Percentiles rank a stretch among this genome's conserved stretches.
phyloP scores from a whole-genome alignment of 2,113 vertebrate genomes.

The Neotragus moschatus region DNA sequence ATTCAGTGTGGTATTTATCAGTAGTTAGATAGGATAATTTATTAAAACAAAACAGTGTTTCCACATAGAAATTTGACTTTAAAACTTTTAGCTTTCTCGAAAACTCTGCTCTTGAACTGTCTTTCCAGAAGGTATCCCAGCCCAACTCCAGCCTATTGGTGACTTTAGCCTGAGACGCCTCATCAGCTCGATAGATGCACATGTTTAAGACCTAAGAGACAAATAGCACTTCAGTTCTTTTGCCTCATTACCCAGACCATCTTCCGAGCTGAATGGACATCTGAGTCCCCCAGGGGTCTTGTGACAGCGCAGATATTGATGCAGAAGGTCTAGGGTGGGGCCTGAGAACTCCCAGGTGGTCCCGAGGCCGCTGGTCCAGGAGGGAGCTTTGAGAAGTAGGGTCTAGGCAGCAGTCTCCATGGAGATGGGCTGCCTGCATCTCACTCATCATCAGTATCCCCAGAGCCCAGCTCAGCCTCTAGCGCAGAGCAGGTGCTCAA shows the following conservation, averaged over 20 bases:
- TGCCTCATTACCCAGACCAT: not conserved
- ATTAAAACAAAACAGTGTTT: not conserved
- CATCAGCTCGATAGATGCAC: not conserved
- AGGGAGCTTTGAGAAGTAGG: not conserved
- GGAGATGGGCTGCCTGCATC: not conserved
- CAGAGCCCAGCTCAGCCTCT: not conserved
- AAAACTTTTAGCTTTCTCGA: not conserved
- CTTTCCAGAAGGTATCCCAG: not conserved
- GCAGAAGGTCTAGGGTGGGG: too few species aligned
- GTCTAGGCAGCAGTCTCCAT: not conserved
- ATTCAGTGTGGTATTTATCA: not conserved
- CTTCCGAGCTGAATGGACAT: not conserved
- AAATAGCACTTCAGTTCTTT: not conserved
- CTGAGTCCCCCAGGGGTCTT: not conserved
- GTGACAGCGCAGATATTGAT: not conserved
- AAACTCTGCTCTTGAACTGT: not conserved
- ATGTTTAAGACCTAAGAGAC: not conserved
- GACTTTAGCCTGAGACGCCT: not conserved
- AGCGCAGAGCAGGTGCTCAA: not conserved
- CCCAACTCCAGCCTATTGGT: not conserved
- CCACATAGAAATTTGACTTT: not conserved
- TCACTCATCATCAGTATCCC: not conserved
- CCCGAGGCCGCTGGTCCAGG: accelerated
- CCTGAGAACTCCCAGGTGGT: not conserved
- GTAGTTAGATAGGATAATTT: not conserved